Conservation (phyloP, 2,888 invertebrate species). For the Marronus borbonicus region DNA sequence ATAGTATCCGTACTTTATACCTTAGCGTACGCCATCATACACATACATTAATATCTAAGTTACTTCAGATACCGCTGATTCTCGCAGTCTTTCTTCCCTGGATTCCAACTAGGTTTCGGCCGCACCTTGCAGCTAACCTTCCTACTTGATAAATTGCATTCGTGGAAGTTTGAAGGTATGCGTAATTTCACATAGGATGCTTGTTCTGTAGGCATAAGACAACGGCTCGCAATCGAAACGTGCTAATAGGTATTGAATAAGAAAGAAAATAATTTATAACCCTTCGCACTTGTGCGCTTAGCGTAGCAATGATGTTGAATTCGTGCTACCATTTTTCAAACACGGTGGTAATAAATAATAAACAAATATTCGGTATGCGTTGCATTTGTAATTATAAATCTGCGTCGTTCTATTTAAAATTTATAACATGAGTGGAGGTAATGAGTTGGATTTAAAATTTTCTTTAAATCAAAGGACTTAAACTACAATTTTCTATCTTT, state of each 20-base stretch:
- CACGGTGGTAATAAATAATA: constrained; percentile 19
- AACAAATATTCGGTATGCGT: too few species aligned
- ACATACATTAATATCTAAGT: constrained; percentile 3
- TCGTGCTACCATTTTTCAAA: constrained; percentile 27
- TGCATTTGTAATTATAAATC: too few species aligned
- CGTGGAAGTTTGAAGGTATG: constrained; percentile 11
- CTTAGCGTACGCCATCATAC: too few species aligned
- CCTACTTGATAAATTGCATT: constrained; percentile 34
- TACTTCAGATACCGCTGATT: not conserved
- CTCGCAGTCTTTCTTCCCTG: not conserved
- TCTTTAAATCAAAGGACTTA: too few species aligned
- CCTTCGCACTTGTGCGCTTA: not conserved
- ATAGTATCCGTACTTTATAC: too few species aligned
- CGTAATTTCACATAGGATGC: constrained; percentile 15
- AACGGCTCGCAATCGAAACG: constrained; percentile 3
- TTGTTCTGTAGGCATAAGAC: not conserved
- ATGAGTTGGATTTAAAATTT: too few species aligned
- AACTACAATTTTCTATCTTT: too few species aligned
- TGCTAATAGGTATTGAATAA: constrained; percentile 30
- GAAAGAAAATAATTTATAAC: constrained; percentile 38
- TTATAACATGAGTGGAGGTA: too few species aligned
- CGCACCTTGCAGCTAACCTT: constrained; percentile 29
- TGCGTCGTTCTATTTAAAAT: too few species aligned
- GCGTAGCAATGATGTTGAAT: constrained; percentile 15
- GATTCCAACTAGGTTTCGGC: constrained; percentile 10